A percentile compares a stretch with the other conserved stretches of the same genome.
These are phyloP conservation scores for Venustaconcha ellipsiformis DNA, from an alignment of 1,140 invertebrate species.

Conservation along the genomic window DNA sequence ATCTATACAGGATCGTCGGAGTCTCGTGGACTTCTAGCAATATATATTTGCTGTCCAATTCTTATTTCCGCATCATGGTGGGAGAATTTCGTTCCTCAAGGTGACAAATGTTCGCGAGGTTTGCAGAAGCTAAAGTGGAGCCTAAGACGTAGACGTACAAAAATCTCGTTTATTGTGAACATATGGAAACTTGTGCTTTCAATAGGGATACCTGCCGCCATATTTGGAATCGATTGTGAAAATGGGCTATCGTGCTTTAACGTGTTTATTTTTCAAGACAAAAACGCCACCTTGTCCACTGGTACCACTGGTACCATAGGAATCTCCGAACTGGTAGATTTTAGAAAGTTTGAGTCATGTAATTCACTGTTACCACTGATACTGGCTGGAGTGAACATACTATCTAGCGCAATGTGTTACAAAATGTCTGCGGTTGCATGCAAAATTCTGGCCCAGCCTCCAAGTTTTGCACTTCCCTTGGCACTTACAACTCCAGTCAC, in stretches of 20 bases:
- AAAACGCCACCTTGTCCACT: neutral
- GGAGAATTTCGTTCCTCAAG: constrained; percentile 73
- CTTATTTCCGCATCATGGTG: constrained; percentile 58
- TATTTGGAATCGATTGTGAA: constrained; percentile 31
- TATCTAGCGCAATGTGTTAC: neutral
- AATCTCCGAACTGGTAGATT: constrained; percentile 5
- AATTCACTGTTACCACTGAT: too few relatives aligned
- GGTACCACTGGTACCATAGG: neutral
- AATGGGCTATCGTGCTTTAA: constrained; percentile 14
- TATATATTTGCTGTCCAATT: constrained; percentile 44
- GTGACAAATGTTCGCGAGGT: constrained; percentile 55
- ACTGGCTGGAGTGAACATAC: too few relatives aligned
- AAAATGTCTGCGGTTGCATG: constrained; percentile 73
- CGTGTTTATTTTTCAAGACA: constrained; percentile 10
- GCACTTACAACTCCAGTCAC: constrained; percentile 91
- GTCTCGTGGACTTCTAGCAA: constrained; percentile 7
- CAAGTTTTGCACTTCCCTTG: constrained; percentile 95
- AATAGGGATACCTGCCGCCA: constrained; percentile 19
- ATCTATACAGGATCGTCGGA: constrained; percentile 9
- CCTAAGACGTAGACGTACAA: constrained; percentile 45
- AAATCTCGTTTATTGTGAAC: constrained; percentile 46
- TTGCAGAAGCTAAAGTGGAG: constrained; percentile 45
- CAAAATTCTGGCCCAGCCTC: constrained; percentile 96
- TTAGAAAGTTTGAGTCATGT: neutral
- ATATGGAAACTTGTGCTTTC: constrained; percentile 59